Percentiles rank a stretch among this genome's conserved stretches.
Evolutionary conservation across 2,113 vertebrate species (phyloP).

Genomic region (Arizona elegans): DNA sequence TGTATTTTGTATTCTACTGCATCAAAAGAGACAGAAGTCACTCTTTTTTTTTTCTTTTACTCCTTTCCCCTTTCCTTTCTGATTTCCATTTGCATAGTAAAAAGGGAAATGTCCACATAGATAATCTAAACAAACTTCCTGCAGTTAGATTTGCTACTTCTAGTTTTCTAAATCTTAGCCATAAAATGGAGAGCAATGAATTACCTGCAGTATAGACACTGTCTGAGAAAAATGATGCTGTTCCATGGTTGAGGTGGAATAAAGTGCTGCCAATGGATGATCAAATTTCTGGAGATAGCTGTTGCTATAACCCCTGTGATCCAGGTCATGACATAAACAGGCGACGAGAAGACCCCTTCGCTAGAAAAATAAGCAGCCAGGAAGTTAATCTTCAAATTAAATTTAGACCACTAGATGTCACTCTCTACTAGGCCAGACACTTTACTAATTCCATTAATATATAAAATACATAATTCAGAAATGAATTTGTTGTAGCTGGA

Average conservation of each 20-base stretch:
- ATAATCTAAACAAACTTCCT: neutral
- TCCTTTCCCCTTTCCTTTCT: neutral
- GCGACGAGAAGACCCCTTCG: conserved; percentile 92
- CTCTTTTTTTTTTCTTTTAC: neutral
- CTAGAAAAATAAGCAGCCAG: conserved; percentile 59
- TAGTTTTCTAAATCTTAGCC: neutral
- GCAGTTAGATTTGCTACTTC: neutral
- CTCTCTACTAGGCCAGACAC: conserved; percentile 8
- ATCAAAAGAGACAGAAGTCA: neutral
- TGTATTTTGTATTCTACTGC: neutral
- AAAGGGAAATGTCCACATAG: neutral
- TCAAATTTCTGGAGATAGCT: conserved; percentile 98
- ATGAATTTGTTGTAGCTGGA: neutral
- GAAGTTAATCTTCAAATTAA: neutral
- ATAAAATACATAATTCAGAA: neutral
- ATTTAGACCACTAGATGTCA: conserved; percentile 35
- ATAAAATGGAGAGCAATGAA: conserved; percentile 40
- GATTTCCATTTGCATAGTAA: conserved; percentile 41
- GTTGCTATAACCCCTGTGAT: conserved; percentile 96
- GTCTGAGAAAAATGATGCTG: conserved; percentile 99
- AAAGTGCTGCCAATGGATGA: conserved; percentile 93
- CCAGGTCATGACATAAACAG: conserved; percentile 96
- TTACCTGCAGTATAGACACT: conserved; percentile 97
- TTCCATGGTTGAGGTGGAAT: conserved; percentile 98
- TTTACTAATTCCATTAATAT: neutral